A percentile compares a stretch with the other conserved stretches of the same genome.
phyloP scores from a whole-genome alignment of 2,113 vertebrate genomes.

The Poecile atricapillus region DNA sequence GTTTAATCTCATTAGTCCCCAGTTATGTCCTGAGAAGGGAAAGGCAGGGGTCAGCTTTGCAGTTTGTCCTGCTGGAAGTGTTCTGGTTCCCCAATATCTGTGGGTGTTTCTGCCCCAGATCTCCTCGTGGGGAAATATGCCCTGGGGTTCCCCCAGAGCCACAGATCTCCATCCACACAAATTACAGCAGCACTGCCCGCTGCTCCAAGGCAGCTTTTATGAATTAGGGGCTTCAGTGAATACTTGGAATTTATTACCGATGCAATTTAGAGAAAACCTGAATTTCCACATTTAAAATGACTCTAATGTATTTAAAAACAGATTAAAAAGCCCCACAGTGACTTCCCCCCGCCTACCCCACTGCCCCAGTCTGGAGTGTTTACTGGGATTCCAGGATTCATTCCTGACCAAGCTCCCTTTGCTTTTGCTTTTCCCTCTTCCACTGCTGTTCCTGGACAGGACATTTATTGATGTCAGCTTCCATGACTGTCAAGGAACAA shows the following conservation, averaged over 20 bases:
- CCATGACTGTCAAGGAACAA: slow-evolving; percentile 6
- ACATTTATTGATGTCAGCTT: slow-evolving; percentile 16
- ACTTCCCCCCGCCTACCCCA: background rate
- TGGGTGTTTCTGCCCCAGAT: background rate
- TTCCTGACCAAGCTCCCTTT: background rate
- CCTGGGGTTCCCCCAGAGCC: background rate
- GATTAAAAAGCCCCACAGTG: accelerated
- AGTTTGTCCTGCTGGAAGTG: background rate
- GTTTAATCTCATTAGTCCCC: background rate
- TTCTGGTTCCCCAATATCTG: background rate
- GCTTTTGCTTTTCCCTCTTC: background rate
- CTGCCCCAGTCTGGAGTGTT: background rate
- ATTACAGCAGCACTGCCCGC: background rate
- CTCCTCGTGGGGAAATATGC: accelerated
- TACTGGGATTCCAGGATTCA: background rate
- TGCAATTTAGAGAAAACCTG: background rate
- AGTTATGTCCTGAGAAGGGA: background rate
- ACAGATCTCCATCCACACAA: background rate
- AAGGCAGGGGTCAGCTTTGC: background rate
- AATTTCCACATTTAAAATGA: background rate
- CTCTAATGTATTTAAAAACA: background rate
- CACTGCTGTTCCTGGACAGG: background rate
- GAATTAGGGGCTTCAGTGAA: background rate
- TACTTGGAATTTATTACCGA: background rate
- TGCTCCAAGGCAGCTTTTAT: background rate